Percentiles rank a stretch among this genome's conserved stretches.
Evolutionary conservation across 2,797 vertebrate genomes (phyloP).

Genomic region (Coracias cyanogaster): DNA sequence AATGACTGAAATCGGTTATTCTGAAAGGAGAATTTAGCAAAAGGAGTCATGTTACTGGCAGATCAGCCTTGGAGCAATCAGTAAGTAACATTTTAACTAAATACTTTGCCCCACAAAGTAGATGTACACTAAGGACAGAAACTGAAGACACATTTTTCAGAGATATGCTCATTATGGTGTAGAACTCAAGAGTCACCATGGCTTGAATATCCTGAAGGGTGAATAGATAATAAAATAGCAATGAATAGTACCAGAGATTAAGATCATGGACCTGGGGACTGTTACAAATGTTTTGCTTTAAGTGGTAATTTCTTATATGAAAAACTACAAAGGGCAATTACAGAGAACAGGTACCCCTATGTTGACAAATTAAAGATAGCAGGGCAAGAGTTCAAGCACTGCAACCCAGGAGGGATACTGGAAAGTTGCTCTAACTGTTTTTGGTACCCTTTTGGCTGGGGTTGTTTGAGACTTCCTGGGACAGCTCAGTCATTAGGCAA

Average conservation of each 20-base stretch:
- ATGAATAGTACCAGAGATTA: neutral
- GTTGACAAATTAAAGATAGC: neutral
- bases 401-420: no score
- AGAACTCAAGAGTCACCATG: neutral
- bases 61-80: neutral
- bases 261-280: neutral
- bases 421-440: neutral
- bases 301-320: neutral
- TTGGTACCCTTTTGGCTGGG: neutral
- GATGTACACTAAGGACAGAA: neutral
- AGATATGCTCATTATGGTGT: neutral
- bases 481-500: neutral
- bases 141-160: neutral
- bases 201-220: neutral
- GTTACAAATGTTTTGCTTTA: neutral
- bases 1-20: neutral
- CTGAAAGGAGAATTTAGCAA: neutral
- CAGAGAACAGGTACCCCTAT: neutral
- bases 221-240: neutral
- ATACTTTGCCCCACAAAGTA: neutral
- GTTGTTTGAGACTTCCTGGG: neutral
- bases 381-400: neutral
- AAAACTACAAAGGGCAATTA: neutral
- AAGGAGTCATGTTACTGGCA: accelerated
- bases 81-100: neutral